Base-by-base conservation (phyloP, 2,797 vertebrate genomes). In the Muscicapa comitata region DNA sequence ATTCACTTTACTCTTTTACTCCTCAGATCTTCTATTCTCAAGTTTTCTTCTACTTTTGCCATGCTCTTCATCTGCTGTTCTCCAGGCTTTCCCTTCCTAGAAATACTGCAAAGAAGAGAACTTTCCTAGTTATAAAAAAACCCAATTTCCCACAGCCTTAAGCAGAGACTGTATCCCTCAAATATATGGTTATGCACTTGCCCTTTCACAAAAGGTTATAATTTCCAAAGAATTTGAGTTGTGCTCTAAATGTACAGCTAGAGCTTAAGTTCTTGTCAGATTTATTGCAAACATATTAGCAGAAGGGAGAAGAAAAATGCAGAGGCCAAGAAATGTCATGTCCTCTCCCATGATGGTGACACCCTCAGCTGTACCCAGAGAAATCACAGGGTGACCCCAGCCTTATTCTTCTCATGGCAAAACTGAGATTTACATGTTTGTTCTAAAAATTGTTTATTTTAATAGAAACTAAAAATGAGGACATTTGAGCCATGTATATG, bases 401-500 rank as follows among this genome's bases (percentile, higher is more conserved):
- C 29, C 16, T 58, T 54, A 13, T 29, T 54, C 38, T 37, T 63
- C 45, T 37, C 17, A 13, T 12, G 20, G 28, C 24, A 78, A 55
- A 66, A 17, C 5, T n/a, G 29, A 37, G 31, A 47, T 63, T 84
- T 86, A 28, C 5, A 1, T 62, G 4, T 17, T 68, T 43, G 2
- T 33, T 76, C 31, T 29, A 28, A 45, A 89, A 55, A 24, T 2
- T 6, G 4, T 18, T 70, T 63, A 1, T 65, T 77, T 68, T 37
- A 28, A 42, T 13, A 38, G 20, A 54, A 90, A 29, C 37, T 31
- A 18, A 62, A 61, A 54, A 54, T 10, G 5, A 81, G 21, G 38
- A 15, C 2, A 0, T 19, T n/a, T 51, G 43, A 77, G 50, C 25
- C 4, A 9, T 10, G 16, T 11, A 3, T n/a, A 13, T 16, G 3